Base-by-base conservation (phyloP, 30 jellyfish, hydroid and myxozoan genomes). In the Hydra vulgaris region DNA sequence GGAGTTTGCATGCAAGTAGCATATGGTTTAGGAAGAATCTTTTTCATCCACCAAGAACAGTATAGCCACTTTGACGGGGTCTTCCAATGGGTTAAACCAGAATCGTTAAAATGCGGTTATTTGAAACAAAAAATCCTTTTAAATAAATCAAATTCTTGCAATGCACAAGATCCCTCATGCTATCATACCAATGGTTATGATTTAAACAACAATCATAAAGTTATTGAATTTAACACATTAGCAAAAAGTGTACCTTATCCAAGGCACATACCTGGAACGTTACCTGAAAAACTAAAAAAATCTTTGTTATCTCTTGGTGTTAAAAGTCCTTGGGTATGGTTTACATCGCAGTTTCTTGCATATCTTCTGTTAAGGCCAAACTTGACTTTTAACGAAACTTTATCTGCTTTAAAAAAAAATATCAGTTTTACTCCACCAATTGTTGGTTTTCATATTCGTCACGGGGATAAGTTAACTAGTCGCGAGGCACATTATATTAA, bases 1-100 rank as follows among this genome's bases (percentile, higher is more conserved):
- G 72, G 72, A 56, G 72, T 56, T 16, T 56, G 72, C 72, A 56
- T 56, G 72, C 72, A 56, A 56, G n/a, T n/a, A 16, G 72, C 72
- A 16, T 56, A 15, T 56, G 72, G 72, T 56, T 56, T 56, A n/a
- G 72, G 72, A 56, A 16, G 72, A 16, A 56, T 56, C 16, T 56
- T 16, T 16, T 56, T 56, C n/a, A 56, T 56, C 72, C 16, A 56
- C 72, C 72, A 56, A n/a, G n/a, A 56, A 56, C n/a, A n/a, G n/a
- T n/a, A n/a, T n/a, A n/a, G n/a, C n/a, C n/a, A n/a, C n/a, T n/a
- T n/a, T n/a, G n/a, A 15, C 16, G 17, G 72, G n/a, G 16, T n/a
- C 16, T 56, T 56, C n/a, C n/a, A n/a, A n/a, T 56, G 72, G 72
- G 16, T 56, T 16, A 56, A 56, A 56, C 72, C 72, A 16, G 72